A percentile compares a stretch with the other conserved stretches of the same genome.
These are phyloP conservation scores for Caenorhabditis sulstoni DNA, from an alignment of 2,888 invertebrate species.

Conservation along the genomic window DNA sequence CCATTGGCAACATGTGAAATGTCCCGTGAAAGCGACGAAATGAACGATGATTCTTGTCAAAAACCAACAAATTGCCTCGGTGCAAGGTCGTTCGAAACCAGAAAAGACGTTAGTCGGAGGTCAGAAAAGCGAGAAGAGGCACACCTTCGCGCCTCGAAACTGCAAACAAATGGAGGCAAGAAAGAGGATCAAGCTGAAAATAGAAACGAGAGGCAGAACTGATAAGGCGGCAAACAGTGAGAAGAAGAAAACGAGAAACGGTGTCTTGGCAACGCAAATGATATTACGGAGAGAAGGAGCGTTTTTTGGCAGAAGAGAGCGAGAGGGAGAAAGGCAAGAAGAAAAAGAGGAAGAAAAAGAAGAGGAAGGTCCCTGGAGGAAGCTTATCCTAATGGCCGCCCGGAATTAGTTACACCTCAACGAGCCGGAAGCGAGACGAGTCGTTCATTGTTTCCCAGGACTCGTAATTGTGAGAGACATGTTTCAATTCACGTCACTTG, in stretches of 20 bases:
- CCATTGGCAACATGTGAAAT: conserved; percentile 12
- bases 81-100: neutral
- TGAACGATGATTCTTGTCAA: neutral
- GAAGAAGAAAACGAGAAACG: neutral
- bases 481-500: neutral
- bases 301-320: neutral
- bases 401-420: conserved; percentile 18
- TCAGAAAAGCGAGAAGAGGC: neutral
- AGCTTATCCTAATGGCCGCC: conserved; percentile 11
- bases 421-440: conserved; percentile 3
- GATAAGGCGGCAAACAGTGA: neutral
- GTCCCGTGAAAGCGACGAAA: conserved; percentile 5
- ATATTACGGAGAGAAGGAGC: neutral
- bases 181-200: conserved; percentile 11
- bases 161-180: neutral
- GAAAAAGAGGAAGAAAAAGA: neutral
- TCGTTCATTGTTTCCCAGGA: neutral
- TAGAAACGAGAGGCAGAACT: neutral
- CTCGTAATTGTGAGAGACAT: neutral
- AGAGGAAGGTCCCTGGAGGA: neutral
- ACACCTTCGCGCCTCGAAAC: neutral
- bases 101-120: neutral
- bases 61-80: conserved; percentile 24
- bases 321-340: neutral
- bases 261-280: conserved; percentile 2